phyloP scores from a whole-genome alignment of 2,113 vertebrate genomes.

The Ceyx margarethae region DNA sequence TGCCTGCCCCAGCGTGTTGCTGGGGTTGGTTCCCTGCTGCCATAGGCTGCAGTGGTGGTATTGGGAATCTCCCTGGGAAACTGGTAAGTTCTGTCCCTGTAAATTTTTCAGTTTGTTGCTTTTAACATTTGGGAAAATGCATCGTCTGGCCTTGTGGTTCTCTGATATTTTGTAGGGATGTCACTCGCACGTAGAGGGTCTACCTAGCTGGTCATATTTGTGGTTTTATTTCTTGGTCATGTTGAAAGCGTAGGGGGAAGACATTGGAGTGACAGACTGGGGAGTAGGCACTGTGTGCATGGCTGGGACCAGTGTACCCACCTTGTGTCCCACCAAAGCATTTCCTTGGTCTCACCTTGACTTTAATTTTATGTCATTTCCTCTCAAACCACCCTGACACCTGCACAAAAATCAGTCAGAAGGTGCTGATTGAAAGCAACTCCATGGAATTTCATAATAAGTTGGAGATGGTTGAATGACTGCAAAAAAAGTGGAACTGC shows the following conservation, averaged over 20 bases:
- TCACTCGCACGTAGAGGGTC: rapidly evolving
- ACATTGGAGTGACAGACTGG: neutral
- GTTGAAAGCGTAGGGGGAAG: neutral
- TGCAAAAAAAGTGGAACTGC: neutral
- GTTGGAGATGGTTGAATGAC: neutral
- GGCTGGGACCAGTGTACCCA: rapidly evolving
- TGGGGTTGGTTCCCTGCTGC: too few species aligned
- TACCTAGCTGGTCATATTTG: neutral
- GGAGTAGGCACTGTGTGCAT: neutral
- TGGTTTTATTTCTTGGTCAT: neutral
- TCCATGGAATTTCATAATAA: neutral
- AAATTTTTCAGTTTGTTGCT: neutral
- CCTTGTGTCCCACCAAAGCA: neutral
- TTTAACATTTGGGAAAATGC: neutral
- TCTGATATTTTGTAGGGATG: neutral
- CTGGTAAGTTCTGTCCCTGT: neutral
- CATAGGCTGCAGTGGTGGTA: neutral
- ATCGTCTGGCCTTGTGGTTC: neutral
- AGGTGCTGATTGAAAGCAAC: neutral
- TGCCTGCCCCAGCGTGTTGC: neutral
- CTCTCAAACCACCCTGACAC: too few species aligned
- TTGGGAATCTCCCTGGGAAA: neutral
- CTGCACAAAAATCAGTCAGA: neutral
- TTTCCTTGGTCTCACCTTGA: neutral
- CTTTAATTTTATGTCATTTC: neutral